These are phyloP conservation scores for Jaculus jaculus DNA, from an alignment of 2,113 vertebrate genomes.

Conservation along the genomic window DNA sequence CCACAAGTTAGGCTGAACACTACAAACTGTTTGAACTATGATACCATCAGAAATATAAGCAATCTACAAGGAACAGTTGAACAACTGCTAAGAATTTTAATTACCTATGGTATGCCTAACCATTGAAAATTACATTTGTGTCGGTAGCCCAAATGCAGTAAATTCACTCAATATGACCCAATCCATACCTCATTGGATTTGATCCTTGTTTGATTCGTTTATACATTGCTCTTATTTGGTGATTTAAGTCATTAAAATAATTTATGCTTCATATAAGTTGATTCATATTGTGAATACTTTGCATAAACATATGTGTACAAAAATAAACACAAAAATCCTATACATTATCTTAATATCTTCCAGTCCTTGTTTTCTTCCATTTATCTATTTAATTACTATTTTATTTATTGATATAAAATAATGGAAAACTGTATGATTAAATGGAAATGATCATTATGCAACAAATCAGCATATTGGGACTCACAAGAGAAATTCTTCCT, in stretches of 20 bases:
- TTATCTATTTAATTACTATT: no score
- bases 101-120: neutral
- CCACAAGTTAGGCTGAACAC: no score
- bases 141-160: neutral
- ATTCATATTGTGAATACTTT: neutral
- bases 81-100: neutral
- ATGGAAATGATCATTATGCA: neutral
- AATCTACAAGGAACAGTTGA: neutral
- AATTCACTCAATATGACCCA: neutral
- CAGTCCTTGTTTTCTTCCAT: no score
- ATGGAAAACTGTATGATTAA: neutral
- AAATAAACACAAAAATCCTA: no score
- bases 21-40: no score
- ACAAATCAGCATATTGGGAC: neutral
- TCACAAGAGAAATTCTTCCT: neutral
- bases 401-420: no score
- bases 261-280: neutral
- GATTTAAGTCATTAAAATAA: neutral
- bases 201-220: neutral
- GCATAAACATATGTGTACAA: neutral
- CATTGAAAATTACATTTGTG: neutral
- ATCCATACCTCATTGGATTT: neutral
- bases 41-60: no score
- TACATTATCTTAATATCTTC: no score
- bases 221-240: neutral